Evolutionary conservation across 2,888 invertebrate species (phyloP).

Genomic region (Tipula helvola): DNA sequence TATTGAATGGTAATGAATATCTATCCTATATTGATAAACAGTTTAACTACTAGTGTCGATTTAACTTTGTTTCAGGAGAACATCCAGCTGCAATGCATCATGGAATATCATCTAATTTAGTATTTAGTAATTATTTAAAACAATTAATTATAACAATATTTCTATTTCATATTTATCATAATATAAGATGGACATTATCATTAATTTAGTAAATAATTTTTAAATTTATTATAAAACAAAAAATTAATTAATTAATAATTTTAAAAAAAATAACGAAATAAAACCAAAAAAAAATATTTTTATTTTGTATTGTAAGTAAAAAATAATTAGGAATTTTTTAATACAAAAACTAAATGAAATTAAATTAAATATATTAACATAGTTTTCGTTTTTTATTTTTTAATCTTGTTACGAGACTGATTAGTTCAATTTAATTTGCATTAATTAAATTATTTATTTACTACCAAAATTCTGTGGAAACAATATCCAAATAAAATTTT

Average conservation of each 20-base stretch:
- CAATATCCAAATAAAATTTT: background rate
- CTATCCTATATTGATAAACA: background rate
- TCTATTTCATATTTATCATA: slow-evolving; percentile 11
- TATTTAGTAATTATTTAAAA: slow-evolving; percentile 13
- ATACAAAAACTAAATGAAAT: background rate
- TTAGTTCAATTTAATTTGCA: background rate
- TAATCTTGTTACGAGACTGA: background rate
- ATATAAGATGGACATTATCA: slow-evolving; percentile 14
- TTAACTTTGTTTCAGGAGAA: slow-evolving; percentile 46
- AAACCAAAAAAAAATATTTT: background rate
- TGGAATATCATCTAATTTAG: slow-evolving; percentile 34
- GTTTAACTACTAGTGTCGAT: slow-evolving; percentile 12
- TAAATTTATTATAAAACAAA: background rate
- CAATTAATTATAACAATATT: slow-evolving; percentile 14
- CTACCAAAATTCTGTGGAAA: background rate
- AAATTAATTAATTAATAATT: background rate
- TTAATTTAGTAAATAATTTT: background rate
- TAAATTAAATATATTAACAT: background rate
- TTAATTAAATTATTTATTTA: background rate
- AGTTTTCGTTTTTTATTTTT: background rate
- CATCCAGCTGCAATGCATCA: slow-evolving; percentile 81
- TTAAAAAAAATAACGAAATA: background rate
- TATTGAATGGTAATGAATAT: slow-evolving; percentile 62
- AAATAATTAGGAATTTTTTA: background rate
- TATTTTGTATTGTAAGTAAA: background rate